phyloP scores from a whole-genome alignment of 2,888 invertebrate genomes.

The Leptogaster cylindrica region DNA sequence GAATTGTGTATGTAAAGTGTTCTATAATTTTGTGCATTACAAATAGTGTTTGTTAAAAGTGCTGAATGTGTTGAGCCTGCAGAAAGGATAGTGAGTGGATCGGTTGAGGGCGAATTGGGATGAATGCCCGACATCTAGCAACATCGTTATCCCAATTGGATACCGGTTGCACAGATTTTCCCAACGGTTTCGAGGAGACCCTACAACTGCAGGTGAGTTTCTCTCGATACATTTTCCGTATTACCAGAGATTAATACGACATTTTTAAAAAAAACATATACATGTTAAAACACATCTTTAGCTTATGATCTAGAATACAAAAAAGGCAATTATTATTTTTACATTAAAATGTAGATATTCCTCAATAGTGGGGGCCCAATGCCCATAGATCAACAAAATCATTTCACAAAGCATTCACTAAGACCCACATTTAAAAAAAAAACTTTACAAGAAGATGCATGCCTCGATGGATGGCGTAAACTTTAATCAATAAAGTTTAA shows the following conservation, averaged over 20 bases:
- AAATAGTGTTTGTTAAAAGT: constrained; percentile 19
- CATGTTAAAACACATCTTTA: too few relatives aligned
- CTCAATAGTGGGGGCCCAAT: too few relatives aligned
- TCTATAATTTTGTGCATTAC: constrained; percentile 2
- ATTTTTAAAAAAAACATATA: too few relatives aligned
- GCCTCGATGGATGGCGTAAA: too few relatives aligned
- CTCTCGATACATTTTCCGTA: not conserved
- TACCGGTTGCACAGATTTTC: constrained; percentile 54
- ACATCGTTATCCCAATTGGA: constrained; percentile 60
- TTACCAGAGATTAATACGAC: too few relatives aligned
- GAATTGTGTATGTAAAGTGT: not conserved
- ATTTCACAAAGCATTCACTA: too few relatives aligned
- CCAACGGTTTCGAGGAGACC: constrained; percentile 56
- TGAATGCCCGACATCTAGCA: constrained; percentile 59
- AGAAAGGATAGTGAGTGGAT: constrained; percentile 47
- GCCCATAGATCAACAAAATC: too few relatives aligned
- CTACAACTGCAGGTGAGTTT: constrained; percentile 54
- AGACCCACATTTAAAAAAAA: not conserved
- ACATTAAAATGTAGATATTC: too few relatives aligned
- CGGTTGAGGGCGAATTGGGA: constrained; percentile 53
- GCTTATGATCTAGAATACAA: too few relatives aligned
- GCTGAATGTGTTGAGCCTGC: constrained; percentile 27
- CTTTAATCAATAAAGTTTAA: constrained; percentile 36
- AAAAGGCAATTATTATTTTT: too few relatives aligned
- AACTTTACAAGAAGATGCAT: too few relatives aligned